Evolutionary conservation across 2,888 invertebrate species (phyloP).

Genomic region (Heteromyza rotundicornis): DNA sequence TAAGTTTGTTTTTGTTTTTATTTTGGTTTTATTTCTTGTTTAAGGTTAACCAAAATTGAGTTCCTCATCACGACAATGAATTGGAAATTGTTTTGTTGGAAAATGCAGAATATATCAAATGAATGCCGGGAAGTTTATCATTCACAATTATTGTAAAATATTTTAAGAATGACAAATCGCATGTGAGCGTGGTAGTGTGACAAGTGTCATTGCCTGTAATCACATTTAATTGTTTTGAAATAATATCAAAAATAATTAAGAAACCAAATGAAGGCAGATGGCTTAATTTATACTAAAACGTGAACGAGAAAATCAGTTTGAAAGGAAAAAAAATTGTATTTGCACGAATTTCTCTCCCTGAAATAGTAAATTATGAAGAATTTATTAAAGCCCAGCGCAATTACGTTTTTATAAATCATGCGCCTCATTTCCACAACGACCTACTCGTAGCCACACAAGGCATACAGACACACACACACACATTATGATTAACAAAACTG

Average conservation of each 20-base stretch:
- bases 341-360: too few species aligned
- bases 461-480: slow-evolving; percentile 9
- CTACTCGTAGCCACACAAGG: slow-evolving; percentile 13
- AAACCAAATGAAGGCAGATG: slow-evolving; percentile 14
- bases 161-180: slow-evolving; percentile 2
- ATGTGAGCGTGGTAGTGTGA: too few species aligned
- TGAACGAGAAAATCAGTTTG: too few species aligned
- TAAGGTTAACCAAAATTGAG: slow-evolving; percentile 1
- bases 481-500: slow-evolving; percentile 39
- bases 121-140: slow-evolving; percentile 2
- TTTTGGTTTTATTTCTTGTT: background rate
- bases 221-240: background rate
- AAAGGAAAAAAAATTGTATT: too few species aligned
- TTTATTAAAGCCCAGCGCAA: slow-evolving; percentile 11
- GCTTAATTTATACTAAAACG: slow-evolving; percentile 20
- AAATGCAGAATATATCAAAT: background rate
- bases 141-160: slow-evolving; percentile 5
- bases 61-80: slow-evolving; percentile 21
- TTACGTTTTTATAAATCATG: slow-evolving; percentile 21
- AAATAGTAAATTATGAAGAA: slow-evolving; percentile 5
- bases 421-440: too few species aligned
- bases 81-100: slow-evolving; percentile 2
- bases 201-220: background rate
- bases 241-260: background rate
- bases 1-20: too few species aligned